Percentiles rank a stretch among this genome's conserved stretches.
Evolutionary conservation across 1,140 invertebrate genomes (phyloP).

Genomic region (Lineus longissimus): DNA sequence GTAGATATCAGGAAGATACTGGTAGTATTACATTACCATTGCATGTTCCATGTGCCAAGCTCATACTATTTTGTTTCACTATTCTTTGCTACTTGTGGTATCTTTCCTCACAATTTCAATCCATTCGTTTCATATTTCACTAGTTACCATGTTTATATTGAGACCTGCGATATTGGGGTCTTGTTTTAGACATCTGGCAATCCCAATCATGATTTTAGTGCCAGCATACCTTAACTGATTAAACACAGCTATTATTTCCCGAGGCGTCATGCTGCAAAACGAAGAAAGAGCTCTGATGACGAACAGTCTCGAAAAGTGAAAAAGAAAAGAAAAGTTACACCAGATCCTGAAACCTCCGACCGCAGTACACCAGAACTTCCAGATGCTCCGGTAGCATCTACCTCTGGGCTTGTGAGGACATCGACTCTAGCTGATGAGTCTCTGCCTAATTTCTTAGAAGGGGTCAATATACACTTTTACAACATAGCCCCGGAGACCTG

Average conservation of each 20-base stretch:
- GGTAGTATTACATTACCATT: not conserved
- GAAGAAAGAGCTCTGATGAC: too few species aligned
- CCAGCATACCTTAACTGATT: too few species aligned
- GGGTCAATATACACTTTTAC: conserved; percentile 29
- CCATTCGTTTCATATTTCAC: not conserved
- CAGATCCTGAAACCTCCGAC: not conserved
- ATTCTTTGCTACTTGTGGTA: not conserved
- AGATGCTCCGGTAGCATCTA: not conserved
- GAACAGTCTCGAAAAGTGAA: too few species aligned
- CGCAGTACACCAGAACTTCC: not conserved
- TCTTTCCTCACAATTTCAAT: not conserved
- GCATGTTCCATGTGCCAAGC: not conserved
- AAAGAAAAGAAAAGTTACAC: not conserved
- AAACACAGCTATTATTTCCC: too few species aligned
- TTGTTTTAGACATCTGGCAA: too few species aligned
- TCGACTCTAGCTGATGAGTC: not conserved
- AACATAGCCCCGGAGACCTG: conserved; percentile 25
- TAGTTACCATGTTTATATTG: too few species aligned
- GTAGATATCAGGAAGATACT: not conserved
- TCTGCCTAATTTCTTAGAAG: conserved; percentile 29
- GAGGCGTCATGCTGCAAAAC: too few species aligned
- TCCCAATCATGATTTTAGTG: too few species aligned
- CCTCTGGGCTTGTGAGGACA: not conserved
- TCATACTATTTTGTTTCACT: not conserved
- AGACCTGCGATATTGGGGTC: too few species aligned